A percentile compares a stretch with the other conserved stretches of the same genome.
These are phyloP conservation scores for Phyllotis vaccarum DNA, from an alignment of 2,797 vertebrate species.

Conservation along the genomic window DNA sequence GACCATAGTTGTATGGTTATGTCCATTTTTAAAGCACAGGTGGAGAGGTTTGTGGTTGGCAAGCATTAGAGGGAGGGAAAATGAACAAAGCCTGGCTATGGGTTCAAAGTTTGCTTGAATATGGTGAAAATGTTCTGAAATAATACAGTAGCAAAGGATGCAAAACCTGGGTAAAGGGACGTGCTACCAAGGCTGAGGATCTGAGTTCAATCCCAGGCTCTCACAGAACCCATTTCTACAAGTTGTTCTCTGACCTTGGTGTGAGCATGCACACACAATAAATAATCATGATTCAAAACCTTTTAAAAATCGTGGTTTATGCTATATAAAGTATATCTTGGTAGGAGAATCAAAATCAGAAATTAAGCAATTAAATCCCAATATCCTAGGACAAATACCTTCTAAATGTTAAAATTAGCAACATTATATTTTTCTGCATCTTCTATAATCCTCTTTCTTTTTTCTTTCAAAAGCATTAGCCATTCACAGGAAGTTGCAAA, in stretches of 20 bases:
- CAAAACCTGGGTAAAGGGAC: background rate
- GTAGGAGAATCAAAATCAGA: background rate
- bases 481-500: background rate
- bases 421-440: slow-evolving; percentile 4
- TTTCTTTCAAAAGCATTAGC: slow-evolving; percentile 1
- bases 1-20: background rate
- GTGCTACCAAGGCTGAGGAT: background rate
- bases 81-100: background rate
- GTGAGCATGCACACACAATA: background rate
- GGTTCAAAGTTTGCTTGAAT: background rate
- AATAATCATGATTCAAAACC: background rate
- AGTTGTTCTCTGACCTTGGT: background rate
- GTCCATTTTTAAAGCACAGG: background rate
- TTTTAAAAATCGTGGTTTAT: background rate
- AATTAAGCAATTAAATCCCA: slow-evolving; percentile 15
- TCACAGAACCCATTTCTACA: background rate
- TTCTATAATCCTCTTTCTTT: background rate
- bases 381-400: slow-evolving; percentile 19
- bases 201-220: background rate
- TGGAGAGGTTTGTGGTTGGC: background rate
- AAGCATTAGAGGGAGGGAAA: background rate
- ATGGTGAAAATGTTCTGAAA: background rate
- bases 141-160: background rate
- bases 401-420: background rate
- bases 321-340: background rate